Evolutionary conservation across 2,797 vertebrate species (phyloP).

Genomic region (Aeoliscus strigatus): DNA sequence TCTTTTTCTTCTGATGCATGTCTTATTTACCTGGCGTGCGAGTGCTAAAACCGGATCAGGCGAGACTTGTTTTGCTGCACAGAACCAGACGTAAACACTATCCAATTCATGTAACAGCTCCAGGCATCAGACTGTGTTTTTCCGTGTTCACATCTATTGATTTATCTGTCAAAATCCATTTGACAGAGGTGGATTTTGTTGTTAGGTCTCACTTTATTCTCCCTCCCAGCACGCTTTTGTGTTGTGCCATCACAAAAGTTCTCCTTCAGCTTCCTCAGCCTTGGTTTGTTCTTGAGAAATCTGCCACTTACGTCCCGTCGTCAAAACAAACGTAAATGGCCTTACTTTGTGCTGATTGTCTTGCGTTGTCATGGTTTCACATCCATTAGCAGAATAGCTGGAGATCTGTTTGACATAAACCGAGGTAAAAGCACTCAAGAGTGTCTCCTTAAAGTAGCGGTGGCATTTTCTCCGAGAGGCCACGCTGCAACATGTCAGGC

Average conservation of each 20-base stretch:
- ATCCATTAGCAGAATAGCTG: conserved; percentile 66
- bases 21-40: neutral
- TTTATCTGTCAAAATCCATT: conserved; percentile 25
- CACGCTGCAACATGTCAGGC: conserved; percentile 49
- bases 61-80: neutral
- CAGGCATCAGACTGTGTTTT: conserved; percentile 13
- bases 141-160: conserved; percentile 11
- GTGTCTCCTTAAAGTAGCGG: conserved; percentile 61
- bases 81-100: conserved; percentile 4
- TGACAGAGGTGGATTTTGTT: conserved; percentile 4
- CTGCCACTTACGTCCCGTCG: conserved; percentile 35
- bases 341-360: conserved; percentile 63
- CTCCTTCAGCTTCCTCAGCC: conserved; percentile 17
- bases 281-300: conserved; percentile 34
- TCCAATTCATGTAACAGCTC: conserved; percentile 13
- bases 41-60: neutral
- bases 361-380: conserved; percentile 67
- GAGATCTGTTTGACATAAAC: conserved; percentile 70
- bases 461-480: conserved; percentile 44
- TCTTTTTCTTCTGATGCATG: neutral
- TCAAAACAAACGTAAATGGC: conserved; percentile 64
- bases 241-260: conserved; percentile 14
- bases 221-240: conserved; percentile 13
- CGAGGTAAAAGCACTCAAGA: conserved; percentile 63
- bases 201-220: conserved; percentile 6